A percentile compares a stretch with the other conserved stretches of the same genome.
Conservation (phyloP, 2,888 invertebrate species). For the Rotaria sp. region DNA sequence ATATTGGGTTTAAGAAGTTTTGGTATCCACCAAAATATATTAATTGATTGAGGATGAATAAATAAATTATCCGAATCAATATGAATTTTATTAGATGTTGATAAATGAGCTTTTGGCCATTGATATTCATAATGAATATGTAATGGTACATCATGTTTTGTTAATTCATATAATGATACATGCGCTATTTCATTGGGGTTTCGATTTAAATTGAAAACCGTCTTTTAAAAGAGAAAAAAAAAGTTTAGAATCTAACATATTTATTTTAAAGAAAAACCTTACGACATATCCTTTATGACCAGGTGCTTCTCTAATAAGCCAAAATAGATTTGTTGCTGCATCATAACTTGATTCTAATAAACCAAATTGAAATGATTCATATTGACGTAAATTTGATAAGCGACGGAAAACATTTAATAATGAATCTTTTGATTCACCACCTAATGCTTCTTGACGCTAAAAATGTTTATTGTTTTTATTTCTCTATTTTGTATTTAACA, state of each 20-base stretch:
- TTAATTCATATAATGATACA: not conserved
- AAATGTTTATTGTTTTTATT: too few relatives aligned
- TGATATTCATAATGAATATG: slow-evolving; percentile 5
- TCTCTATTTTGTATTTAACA: too few relatives aligned
- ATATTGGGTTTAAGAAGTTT: not conserved
- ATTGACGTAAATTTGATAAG: not conserved
- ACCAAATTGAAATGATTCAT: not conserved
- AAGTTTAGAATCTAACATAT: not conserved
- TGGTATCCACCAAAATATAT: not conserved
- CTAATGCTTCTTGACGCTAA: not conserved
- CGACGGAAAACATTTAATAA: not conserved
- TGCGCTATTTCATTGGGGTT: not conserved
- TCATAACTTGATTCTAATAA: not conserved
- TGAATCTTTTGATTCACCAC: not conserved
- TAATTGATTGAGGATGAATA: not conserved
- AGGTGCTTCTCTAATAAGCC: not conserved
- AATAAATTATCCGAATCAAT: slow-evolving; percentile 6
- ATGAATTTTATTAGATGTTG: not conserved
- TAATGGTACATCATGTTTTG: not conserved
- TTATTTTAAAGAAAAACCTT: not conserved
- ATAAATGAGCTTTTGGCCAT: not conserved
- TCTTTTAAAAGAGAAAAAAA: not conserved
- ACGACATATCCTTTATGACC: not conserved
- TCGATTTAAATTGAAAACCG: not conserved
- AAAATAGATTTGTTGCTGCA: not conserved